Base-by-base conservation (phyloP, 2,113 vertebrate species). In the Circaetus cinerascens region DNA sequence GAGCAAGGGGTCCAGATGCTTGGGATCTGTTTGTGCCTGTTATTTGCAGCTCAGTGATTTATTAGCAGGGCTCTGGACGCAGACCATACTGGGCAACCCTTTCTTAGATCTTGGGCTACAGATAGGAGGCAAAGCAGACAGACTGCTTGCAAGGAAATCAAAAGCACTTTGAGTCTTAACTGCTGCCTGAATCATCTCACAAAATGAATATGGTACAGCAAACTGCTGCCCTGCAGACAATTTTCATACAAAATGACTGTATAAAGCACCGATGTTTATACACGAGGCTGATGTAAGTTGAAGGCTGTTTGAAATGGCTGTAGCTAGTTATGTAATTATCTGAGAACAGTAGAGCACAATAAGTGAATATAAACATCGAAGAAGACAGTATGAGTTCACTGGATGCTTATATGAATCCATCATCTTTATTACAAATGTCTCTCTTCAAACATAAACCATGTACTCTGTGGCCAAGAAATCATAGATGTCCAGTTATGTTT, bases 281-380 rank as follows among this genome's bases (percentile, higher is more conserved):
- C 46, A 88, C 0, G 2, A 71, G 62, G 59, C 63, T 91, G 69
- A 93, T 93, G 94, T 67, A 85, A 59, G 87, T 59, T 95, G 95
- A 96, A 93, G 36, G 67, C 89, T 97, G 94, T 95, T 97, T 95
- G 87, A 91, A 96, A 96, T 59, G 74, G 29, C 87, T 88, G 53
- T 32, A 89, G 59, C 69, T 86, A 69, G 86, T 96, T 97, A 96
- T 77, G 92, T 86, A 97, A 97, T 94, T 94, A 94, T 95, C 94
- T 95, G 85, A 96, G 84, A 90, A 95, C 62, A 82, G 91, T 82
- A 93, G 91, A 94, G 81, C 87, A 89, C 95, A 96, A 96, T 87
- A 86, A 88, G 71, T 74, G 89, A 94, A 57, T 67, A 88, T 97
- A 96, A 97, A 95, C 95, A 94, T 32, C 36, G 91, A 94, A 89